Percentiles rank a stretch among this genome's conserved stretches.
Conservation (phyloP, 2,113 vertebrate genomes). For the Dascyllus trimaculatus region DNA sequence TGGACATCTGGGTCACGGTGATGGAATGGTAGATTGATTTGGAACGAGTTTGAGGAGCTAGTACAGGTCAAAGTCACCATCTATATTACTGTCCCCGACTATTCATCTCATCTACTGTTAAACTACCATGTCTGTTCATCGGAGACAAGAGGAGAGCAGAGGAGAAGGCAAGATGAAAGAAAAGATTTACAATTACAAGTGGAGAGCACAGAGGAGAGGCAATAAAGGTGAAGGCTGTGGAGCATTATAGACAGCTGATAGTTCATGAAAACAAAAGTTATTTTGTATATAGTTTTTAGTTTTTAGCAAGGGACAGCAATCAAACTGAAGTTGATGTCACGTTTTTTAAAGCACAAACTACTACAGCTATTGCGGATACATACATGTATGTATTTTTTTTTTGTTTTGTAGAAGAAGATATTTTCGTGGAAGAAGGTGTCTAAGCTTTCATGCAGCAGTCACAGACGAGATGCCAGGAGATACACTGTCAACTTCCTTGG, state of each 20-base stretch:
- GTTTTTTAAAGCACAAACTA: too few species aligned
- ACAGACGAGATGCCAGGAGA: too few species aligned
- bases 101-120: slow-evolving; percentile 76
- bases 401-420: too few species aligned
- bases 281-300: too few species aligned
- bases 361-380: too few species aligned
- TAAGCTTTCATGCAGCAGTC: too few species aligned
- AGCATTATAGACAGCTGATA: background rate
- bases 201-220: background rate
- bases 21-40: slow-evolving; percentile 83
- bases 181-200: slow-evolving; percentile 23
- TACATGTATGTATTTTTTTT: too few species aligned
- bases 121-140: slow-evolving; percentile 28
- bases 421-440: background rate
- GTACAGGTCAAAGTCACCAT: slow-evolving; percentile 79
- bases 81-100: slow-evolving; percentile 76
- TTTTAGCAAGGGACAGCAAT: too few species aligned
- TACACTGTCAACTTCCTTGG: background rate
- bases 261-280: too few species aligned
- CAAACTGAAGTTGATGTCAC: too few species aligned
- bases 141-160: slow-evolving; percentile 31
- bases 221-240: background rate
- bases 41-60: slow-evolving; percentile 76
- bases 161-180: background rate
- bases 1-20: slow-evolving; percentile 69